phyloP scores from a whole-genome alignment of 1,140 invertebrate species.

The Aphelenchoides besseyi region DNA sequence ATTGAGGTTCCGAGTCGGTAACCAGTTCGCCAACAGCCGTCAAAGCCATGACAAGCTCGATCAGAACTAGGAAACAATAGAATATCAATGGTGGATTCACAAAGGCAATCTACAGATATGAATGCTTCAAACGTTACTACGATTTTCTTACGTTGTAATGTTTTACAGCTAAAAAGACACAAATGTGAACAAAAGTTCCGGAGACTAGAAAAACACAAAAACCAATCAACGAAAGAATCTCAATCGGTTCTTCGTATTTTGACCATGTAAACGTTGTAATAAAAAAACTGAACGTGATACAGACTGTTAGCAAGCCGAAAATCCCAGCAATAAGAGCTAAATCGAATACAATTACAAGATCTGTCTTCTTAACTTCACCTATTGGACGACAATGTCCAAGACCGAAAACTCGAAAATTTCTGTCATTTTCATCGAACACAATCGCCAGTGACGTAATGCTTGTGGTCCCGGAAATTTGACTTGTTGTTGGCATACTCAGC shows the following conservation, averaged over 20 bases:
- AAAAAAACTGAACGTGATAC: not conserved
- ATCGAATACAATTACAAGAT: not conserved
- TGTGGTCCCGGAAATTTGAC: slow-evolving; percentile 4
- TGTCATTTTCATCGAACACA: slow-evolving; percentile 6
- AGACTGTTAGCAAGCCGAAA: slow-evolving; percentile 9
- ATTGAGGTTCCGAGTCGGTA: not conserved
- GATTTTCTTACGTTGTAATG: not conserved
- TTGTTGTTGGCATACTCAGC: not conserved
- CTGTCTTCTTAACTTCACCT: not conserved
- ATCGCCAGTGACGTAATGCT: not conserved
- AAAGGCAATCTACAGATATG: not conserved
- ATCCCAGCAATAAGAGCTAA: not conserved
- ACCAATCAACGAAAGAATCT: slow-evolving; percentile 5
- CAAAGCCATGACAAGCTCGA: not conserved
- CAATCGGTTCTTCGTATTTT: not conserved
- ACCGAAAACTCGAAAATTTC: not conserved
- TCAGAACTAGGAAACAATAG: slow-evolving; percentile 5
- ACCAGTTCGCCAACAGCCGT: slow-evolving; percentile 18
- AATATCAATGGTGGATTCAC: not conserved
- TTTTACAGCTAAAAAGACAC: slow-evolving; percentile 1
- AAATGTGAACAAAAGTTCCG: slow-evolving; percentile 8
- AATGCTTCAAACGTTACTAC: not conserved
- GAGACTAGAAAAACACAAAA: not conserved
- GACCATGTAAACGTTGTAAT: not conserved
- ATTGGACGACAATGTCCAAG: not conserved